Evolutionary conservation across 2,888 invertebrate genomes (phyloP).

Genomic region (Tineola bisselliella): DNA sequence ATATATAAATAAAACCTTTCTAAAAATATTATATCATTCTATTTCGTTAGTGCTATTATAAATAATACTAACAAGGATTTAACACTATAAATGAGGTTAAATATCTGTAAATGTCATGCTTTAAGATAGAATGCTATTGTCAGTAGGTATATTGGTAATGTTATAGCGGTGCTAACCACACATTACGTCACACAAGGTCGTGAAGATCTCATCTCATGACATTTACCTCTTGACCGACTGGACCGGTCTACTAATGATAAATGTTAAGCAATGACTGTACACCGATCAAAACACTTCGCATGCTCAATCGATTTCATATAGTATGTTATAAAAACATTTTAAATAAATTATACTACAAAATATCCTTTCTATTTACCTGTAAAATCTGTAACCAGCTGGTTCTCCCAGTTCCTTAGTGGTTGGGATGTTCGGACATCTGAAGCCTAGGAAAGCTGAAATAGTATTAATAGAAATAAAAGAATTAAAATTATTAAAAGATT

Average conservation of each 20-base stretch:
- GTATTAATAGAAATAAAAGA: no score
- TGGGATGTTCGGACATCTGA: constrained; percentile 77
- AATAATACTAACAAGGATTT: neutral
- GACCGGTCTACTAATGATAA: constrained; percentile 1
- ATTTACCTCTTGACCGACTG: constrained; percentile 38
- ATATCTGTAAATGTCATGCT: neutral
- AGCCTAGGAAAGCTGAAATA: constrained; percentile 77
- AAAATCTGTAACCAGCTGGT: constrained; percentile 55
- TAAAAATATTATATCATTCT: neutral
- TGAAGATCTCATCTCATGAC: constrained; percentile 43
- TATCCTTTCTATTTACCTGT: constrained; percentile 32
- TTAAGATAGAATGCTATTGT: neutral
- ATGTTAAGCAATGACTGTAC: neutral
- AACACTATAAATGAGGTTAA: neutral
- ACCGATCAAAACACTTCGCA: neutral
- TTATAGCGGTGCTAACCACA: constrained; percentile 15
- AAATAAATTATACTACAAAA: neutral
- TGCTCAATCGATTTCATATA: neutral
- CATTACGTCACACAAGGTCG: constrained; percentile 61
- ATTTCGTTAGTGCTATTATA: neutral
- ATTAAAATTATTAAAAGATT: no score
- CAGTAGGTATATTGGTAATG: constrained; percentile 1
- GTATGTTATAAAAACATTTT: neutral
- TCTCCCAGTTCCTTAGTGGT: constrained; percentile 45
- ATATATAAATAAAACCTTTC: neutral